Evolutionary conservation across 2,797 vertebrate species (phyloP), one percentile per base, ranked within the genome.

Genomic region (Poeciliopsis paucimaculata): DNA sequence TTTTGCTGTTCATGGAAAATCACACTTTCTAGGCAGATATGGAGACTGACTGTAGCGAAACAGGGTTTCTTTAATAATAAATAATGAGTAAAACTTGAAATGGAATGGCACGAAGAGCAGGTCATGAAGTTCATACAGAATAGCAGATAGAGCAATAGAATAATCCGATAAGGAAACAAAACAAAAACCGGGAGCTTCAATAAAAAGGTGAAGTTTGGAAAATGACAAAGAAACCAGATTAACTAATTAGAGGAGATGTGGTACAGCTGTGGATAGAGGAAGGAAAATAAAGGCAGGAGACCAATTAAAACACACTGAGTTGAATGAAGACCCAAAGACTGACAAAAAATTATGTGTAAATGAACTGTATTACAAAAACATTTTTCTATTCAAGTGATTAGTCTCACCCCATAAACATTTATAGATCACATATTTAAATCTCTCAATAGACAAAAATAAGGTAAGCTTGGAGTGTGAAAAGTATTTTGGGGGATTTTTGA

Each of bases 291-390:
- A 12, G 9, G 23, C 11, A 11, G 23, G 26, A 55, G 9, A 55
- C 53, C 26, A 55, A n/a, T 55, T 55, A n/a, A 51, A 6, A 55
- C 53, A 55, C 11, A 55, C 2, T 10, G 26, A 55, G 53, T 11
- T 55, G 26, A 55, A 55, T 55, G 53, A 55, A 55, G 53, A n/a
- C 51, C 47, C 47, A 49, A 49, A 16, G 18, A 7, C 18, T 51
- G 49, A 23, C 49, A 51, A 20, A 51, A 51, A 55, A 55, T 10
- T 26, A 55, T n/a, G 53, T 78, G 71, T 43, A 81, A 82, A 83
- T 81, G 8, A 78, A 68, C 64, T 72, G 79, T 77, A 71, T 53
- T 41, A 13, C 26, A 8, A 62, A 1, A 60, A 31, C 2, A 13
- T n/a, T 15, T 41, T 41, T 68, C 36, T 41, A 12, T 13, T 8